These are phyloP conservation scores for Drosophila varians DNA, from an alignment of 1,140 invertebrate species.

Conservation along the genomic window DNA sequence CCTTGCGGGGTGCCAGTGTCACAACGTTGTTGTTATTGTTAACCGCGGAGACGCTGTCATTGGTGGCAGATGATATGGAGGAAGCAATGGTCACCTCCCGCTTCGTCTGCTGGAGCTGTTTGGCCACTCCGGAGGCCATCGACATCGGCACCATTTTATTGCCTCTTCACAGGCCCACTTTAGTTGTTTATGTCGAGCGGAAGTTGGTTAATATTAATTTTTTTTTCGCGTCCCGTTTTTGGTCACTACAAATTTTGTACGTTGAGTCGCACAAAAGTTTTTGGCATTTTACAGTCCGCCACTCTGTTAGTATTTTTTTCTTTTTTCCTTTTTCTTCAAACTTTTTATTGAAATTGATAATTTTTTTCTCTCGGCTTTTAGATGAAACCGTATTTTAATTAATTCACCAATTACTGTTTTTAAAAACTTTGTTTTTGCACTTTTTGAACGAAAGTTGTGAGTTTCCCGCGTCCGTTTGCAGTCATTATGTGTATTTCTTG, in stretches of 20 bases:
- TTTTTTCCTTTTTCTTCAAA: neutral
- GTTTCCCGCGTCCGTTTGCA: constrained; percentile 33
- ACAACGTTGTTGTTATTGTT: neutral
- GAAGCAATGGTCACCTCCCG: constrained; percentile 23
- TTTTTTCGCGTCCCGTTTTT: constrained; percentile 41
- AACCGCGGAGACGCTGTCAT: neutral
- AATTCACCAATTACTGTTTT: neutral
- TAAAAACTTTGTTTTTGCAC: neutral
- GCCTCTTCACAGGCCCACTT: neutral
- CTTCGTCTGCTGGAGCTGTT: constrained; percentile 33
- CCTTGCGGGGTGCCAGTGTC: constrained; percentile 13
- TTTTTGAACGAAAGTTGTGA: constrained; percentile 13
- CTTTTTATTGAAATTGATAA: neutral
- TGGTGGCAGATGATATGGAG: constrained; percentile 12
- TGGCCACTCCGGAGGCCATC: constrained; percentile 37
- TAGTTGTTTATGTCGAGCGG: constrained; percentile 1
- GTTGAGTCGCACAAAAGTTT: constrained; percentile 71
- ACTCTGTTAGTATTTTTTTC: constrained; percentile 58
- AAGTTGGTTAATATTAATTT: neutral
- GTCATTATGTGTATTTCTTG: constrained; percentile 7
- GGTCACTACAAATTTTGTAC: constrained; percentile 64
- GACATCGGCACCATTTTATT: constrained; percentile 45
- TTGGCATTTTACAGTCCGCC: constrained; percentile 62
- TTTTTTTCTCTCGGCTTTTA: neutral
- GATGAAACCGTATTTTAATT: neutral